Evolutionary conservation across 2,888 invertebrate species (phyloP).

Genomic region (Epirrita christyi): DNA sequence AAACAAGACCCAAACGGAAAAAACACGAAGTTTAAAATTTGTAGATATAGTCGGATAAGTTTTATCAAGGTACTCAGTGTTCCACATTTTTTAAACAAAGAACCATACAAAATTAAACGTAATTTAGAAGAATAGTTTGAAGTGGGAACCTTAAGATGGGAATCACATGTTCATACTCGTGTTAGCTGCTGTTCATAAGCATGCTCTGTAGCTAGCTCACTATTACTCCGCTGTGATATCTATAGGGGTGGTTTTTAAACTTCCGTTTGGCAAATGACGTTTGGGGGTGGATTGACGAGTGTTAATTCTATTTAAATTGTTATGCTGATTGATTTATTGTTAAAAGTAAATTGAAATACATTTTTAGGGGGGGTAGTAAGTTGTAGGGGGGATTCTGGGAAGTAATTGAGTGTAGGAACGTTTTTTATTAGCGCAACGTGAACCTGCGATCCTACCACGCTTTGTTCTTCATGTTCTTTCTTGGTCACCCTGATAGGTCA

Average conservation of each 20-base stretch:
- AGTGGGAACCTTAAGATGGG: no score
- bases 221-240: conserved; percentile 15
- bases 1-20: no score
- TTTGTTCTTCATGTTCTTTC: no score
- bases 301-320: conserved; percentile 31
- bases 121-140: no score
- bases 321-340: conserved; percentile 34
- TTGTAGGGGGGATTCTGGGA: background rate
- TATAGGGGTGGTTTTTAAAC: conserved; percentile 33
- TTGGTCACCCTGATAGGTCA: no score
- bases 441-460: no score
- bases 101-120: no score
- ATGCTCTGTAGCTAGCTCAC: background rate
- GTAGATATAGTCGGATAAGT: no score
- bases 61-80: no score
- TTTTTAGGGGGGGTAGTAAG: background rate
- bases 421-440: background rate
- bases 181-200: conserved; percentile 1
- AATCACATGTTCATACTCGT: conserved; percentile 1
- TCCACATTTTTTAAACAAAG: no score
- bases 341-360: conserved; percentile 30
- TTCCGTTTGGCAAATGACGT: conserved; percentile 30
- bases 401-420: background rate
- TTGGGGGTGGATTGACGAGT: conserved; percentile 24
- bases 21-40: no score